phyloP scores from a whole-genome alignment of 1,140 invertebrate species.

The Octopus sinensis region DNA sequence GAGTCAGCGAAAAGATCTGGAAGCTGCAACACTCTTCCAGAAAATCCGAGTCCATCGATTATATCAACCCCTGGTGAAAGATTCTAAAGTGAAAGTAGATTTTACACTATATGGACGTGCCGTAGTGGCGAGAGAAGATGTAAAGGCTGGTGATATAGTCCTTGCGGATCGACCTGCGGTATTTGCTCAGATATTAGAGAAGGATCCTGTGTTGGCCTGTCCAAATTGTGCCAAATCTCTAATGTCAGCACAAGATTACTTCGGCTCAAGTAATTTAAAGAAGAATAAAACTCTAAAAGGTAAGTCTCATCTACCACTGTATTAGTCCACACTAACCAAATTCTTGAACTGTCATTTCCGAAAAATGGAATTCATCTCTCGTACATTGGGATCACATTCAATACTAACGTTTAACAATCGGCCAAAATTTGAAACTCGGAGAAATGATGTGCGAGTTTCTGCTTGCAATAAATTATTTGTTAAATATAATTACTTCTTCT shows the following conservation, averaged over 20 bases:
- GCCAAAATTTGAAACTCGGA: too few species aligned
- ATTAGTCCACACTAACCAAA: too few species aligned
- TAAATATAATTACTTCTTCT: too few species aligned
- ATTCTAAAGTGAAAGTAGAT: slow-evolving; percentile 27
- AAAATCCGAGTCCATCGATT: slow-evolving; percentile 37
- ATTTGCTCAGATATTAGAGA: slow-evolving; percentile 34
- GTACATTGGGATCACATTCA: too few species aligned
- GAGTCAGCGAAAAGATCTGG: slow-evolving; percentile 21
- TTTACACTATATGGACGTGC: slow-evolving; percentile 37
- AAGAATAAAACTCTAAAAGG: slow-evolving; percentile 26
- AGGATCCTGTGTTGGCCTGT: slow-evolving; percentile 31
- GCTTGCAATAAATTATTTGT: too few species aligned
- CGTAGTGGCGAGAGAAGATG: slow-evolving; percentile 23
- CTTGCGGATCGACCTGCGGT: slow-evolving; percentile 35
- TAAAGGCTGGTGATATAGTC: slow-evolving; percentile 33
- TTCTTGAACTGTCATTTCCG: too few species aligned
- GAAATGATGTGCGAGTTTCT: too few species aligned
- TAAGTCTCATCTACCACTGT: background rate
- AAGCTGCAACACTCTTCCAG: slow-evolving; percentile 35
- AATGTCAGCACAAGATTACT: slow-evolving; percentile 35
- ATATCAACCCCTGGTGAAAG: slow-evolving; percentile 34
- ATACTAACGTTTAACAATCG: too few species aligned
- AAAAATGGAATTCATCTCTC: too few species aligned
- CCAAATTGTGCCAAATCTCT: slow-evolving; percentile 36
- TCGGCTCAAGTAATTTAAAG: slow-evolving; percentile 25